Conservation (phyloP, 2,888 invertebrate species). For the Mimas tiliae region DNA sequence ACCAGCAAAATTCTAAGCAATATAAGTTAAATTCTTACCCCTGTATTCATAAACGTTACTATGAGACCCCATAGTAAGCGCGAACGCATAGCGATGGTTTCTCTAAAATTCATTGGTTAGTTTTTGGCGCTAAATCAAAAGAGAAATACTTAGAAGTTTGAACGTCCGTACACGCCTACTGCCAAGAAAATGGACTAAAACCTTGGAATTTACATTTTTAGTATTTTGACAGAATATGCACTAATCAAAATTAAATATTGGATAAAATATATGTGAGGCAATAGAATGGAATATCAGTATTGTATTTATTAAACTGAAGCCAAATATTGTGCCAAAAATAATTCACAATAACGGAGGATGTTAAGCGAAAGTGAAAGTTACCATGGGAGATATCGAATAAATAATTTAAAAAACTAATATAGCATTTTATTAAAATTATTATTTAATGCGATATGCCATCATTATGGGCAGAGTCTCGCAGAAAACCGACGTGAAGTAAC, state of each 20-base stretch:
- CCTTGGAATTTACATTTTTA: background rate
- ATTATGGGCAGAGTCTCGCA: too few relatives aligned
- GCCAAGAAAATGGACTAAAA: background rate
- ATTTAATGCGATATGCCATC: background rate
- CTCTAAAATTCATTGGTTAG: too few relatives aligned
- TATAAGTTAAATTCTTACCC: too few relatives aligned
- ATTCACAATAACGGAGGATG: conserved; percentile 45
- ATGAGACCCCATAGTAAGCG: too few relatives aligned
- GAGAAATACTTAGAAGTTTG: too few relatives aligned
- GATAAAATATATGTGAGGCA: background rate
- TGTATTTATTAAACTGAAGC: conserved; percentile 52
- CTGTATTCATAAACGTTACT: too few relatives aligned
- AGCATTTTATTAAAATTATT: background rate
- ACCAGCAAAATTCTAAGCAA: too few relatives aligned
- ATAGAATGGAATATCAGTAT: conserved; percentile 14
- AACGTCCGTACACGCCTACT: too few relatives aligned
- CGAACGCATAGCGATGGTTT: too few relatives aligned
- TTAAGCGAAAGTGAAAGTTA: conserved; percentile 54
- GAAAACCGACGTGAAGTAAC: too few relatives aligned
- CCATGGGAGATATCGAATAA: conserved; percentile 66
- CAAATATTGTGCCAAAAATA: conserved; percentile 77
- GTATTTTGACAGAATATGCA: conserved; percentile 19
- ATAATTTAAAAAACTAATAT: conserved; percentile 40
- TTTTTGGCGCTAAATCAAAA: too few relatives aligned
- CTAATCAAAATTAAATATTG: background rate